These are phyloP conservation scores for Castor canadensis DNA, from an alignment of 2,113 vertebrate genomes.

Conservation along the genomic window DNA sequence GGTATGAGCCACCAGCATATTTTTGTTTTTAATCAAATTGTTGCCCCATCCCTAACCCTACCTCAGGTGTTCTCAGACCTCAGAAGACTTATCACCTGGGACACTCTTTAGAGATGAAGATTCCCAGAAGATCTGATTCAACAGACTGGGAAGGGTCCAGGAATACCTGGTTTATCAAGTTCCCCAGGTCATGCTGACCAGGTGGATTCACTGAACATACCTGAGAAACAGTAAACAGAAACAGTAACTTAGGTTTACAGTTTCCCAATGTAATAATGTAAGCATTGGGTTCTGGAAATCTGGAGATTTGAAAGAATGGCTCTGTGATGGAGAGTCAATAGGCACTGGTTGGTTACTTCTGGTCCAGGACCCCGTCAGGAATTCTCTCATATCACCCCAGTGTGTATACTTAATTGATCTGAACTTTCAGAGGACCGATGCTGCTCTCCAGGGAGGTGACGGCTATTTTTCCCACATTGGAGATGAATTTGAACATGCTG, in stretches of 20 bases:
- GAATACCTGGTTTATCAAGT: background rate
- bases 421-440: background rate
- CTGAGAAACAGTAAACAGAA: background rate
- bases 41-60: background rate
- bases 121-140: background rate
- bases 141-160: background rate
- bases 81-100: background rate
- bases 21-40: background rate
- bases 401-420: background rate
- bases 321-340: background rate
- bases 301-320: background rate
- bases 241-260: background rate
- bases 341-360: background rate
- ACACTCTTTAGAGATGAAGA: background rate
- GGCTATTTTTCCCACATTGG: background rate
- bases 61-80: background rate
- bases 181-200: background rate
- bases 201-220: background rate
- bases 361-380: background rate
- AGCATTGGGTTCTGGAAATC: background rate
- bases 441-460: background rate
- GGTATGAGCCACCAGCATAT: no score
- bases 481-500: background rate
- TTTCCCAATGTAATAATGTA: background rate
- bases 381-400: background rate